Evolutionary conservation across 2,888 invertebrate species (phyloP), one percentile per base, ranked within the genome.

Genomic region (Eurytoma adleriae): DNA sequence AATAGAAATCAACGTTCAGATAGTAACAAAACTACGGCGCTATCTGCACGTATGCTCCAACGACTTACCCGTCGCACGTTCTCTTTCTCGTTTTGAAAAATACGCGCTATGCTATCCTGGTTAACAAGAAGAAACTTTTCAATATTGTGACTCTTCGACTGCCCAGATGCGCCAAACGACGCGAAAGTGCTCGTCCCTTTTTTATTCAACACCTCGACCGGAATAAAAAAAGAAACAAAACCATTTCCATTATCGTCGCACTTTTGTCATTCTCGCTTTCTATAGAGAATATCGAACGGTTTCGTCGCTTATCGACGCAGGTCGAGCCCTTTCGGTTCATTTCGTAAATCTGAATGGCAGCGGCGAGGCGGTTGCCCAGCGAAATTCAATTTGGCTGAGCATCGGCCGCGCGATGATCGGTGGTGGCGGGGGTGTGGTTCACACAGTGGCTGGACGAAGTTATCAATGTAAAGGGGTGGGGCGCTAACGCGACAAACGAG

Each of bases 61-160:
- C 81, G 82, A 85, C 86, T 85, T 86, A 85, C 85, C 86, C 85
- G 84, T 80, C 85, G 83, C 80, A 83, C 82, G 84, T 84, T 84
- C 83, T 85, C 84, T 85, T 84, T 85, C 85, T 85, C 85, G 74
- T 76, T 79, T 83, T 83, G 84, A 85, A 85, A 85, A 83, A 86
- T 83, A 83, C 86, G 84, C 83, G 85, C 84, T 84, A 85, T 83
- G 83, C 82, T 84, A 83, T 86, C 86, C 86, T 86, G 82, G 81
- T 85, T 71, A 79, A 84, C 85, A 84, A 85, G 40, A 82, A 86
- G 77, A 84, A 83, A 82, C 75, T 84, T 78, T 85, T 85, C 83
- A 85, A 84, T 85, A 83, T 83, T 74, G 40, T 67, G 10, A 74
- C 71, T 78, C 66, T 54, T 50, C 54, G 66, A 70, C 69, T 78